phyloP scores from a whole-genome alignment of 2,113 vertebrate species.

The Serilophus lunatus region DNA sequence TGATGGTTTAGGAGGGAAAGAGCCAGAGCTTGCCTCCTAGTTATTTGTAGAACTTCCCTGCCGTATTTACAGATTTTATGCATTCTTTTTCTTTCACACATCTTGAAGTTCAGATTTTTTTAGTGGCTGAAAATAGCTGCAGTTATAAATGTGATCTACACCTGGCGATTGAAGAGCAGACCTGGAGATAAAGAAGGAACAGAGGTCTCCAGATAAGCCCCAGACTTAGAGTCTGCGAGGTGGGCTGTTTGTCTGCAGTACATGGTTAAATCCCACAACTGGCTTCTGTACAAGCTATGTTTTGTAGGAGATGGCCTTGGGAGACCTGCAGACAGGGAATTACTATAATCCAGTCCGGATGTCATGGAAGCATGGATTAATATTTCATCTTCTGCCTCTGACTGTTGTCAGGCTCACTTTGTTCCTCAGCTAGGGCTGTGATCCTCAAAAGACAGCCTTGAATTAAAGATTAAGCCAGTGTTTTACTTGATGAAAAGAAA shows the following conservation, averaged over 20 bases:
- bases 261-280: neutral
- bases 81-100: neutral
- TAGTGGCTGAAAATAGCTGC: neutral
- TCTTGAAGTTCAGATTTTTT: neutral
- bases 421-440: constrained; percentile 17
- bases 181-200: neutral
- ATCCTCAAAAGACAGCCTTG: constrained; percentile 32
- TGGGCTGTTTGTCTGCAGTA: neutral
- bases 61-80: neutral
- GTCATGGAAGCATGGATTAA: constrained; percentile 27
- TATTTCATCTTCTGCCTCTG: constrained; percentile 42
- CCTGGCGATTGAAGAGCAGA: neutral
- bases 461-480: constrained; percentile 46
- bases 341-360: constrained; percentile 36
- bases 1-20: neutral
- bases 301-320: neutral
- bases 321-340: constrained; percentile 28
- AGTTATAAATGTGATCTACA: neutral
- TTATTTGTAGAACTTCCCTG: neutral
- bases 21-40: neutral
- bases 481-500: constrained; percentile 2
- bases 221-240: neutral
- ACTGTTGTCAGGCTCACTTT: constrained; percentile 30
- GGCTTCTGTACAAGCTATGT: neutral
- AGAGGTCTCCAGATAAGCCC: neutral